These are phyloP conservation scores for Cuculus canorus DNA, from an alignment of 2,797 vertebrate species.

Conservation along the genomic window DNA sequence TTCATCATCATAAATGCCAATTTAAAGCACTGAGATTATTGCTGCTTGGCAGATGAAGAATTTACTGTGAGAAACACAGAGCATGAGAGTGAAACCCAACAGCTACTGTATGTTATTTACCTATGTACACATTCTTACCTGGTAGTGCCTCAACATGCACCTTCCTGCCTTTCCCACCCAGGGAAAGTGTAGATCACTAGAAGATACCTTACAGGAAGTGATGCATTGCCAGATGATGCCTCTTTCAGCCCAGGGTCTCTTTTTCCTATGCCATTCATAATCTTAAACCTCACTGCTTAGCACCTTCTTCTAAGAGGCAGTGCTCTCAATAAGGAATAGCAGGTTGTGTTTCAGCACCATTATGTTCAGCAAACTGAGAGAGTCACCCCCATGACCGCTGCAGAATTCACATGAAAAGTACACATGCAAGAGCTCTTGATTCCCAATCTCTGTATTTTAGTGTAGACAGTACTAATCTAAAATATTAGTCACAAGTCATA, in stretches of 20 bases:
- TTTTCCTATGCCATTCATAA: rapidly evolving
- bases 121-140: background rate
- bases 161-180: background rate
- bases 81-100: background rate
- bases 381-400: background rate
- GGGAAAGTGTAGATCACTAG: background rate
- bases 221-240: background rate
- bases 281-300: background rate
- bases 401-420: background rate
- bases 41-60: background rate
- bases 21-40: background rate
- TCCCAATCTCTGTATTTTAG: background rate
- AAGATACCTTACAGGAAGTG: background rate
- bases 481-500: background rate
- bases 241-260: background rate
- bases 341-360: background rate
- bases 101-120: background rate
- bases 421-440: background rate
- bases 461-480: background rate
- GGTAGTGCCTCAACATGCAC: background rate
- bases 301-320: background rate
- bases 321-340: background rate
- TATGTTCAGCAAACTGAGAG: background rate
- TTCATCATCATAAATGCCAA: background rate
- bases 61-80: background rate